Percentiles rank a stretch among this genome's conserved stretches.
phyloP scores from a whole-genome alignment of 2,888 invertebrate genomes.

The Litoditis marina region DNA sequence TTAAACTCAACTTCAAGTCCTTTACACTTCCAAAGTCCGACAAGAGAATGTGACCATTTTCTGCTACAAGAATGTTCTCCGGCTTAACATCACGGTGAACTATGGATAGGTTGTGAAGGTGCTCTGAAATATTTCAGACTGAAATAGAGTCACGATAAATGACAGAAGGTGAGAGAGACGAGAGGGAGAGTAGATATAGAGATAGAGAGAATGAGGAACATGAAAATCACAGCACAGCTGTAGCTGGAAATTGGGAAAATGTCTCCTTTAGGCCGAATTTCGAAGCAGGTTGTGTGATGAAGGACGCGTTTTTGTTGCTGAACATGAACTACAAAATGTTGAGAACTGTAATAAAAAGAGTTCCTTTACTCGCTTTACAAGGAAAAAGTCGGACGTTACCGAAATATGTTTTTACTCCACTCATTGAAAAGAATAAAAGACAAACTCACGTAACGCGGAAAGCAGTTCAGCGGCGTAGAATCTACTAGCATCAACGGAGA shows the following conservation, averaged over 20 bases:
- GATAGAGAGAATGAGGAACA: neutral
- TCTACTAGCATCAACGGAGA: slow-evolving; percentile 74
- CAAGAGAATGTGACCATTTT: slow-evolving; percentile 91
- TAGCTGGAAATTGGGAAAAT: too few species aligned
- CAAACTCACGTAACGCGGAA: slow-evolving; percentile 72
- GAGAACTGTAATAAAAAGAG: too few species aligned
- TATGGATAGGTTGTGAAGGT: slow-evolving; percentile 48
- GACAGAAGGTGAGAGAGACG: neutral
- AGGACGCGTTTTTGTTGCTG: too few species aligned
- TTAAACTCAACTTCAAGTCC: slow-evolving; percentile 12
- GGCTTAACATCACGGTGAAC: slow-evolving; percentile 59
- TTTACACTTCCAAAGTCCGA: slow-evolving; percentile 83
- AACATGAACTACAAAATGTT: too few species aligned
- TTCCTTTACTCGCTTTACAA: too few species aligned
- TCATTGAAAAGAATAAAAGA: too few species aligned
- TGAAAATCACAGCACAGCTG: neutral
- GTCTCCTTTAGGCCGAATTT: too few species aligned
- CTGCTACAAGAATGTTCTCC: slow-evolving; percentile 91
- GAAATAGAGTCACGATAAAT: neutral
- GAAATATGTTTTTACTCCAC: too few species aligned
- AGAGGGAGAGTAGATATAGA: too few species aligned
- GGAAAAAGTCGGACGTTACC: too few species aligned
- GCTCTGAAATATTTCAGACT: slow-evolving; percentile 32
- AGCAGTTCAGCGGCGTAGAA: slow-evolving; percentile 90
- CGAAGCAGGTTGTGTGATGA: too few species aligned